Evolutionary conservation across 2,113 vertebrate genomes (phyloP), one percentile per base, ranked within the genome.

Genomic region (Lepus timidus): DNA sequence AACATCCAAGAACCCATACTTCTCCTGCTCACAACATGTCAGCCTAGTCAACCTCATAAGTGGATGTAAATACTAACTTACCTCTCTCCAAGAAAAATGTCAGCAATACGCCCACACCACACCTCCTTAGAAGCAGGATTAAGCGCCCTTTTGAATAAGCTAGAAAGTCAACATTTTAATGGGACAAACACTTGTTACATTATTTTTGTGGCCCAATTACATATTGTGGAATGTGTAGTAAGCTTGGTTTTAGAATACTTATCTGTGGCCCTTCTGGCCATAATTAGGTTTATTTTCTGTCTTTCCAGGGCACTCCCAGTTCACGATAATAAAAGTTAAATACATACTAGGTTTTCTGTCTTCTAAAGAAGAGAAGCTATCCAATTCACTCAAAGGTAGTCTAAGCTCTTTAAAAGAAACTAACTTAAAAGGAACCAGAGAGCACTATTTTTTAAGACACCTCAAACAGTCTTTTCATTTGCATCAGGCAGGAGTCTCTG

Each of bases 371-470:
- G 6, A 16, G 23, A 85, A 39, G 6, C 81, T 83, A 79, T 39
- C 11, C 51, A 85, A 29, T 2, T 39, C 25, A 64, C 27, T 93
- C 49, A 85, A 84, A 87, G 88, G 51, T 20, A 22, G 39, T 36
- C 44, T 49, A 71, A 52, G 39, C 25, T 85, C 12, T 82, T 95
- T 39, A 51, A 44, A 44, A 65, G 75, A 94, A 84, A 81, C 58
- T 55, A 71, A 88, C 65, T 74, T 68, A 83, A 97, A 96, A 94
- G 70, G 73, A 22, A 65, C 31, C 29, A 82, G 55, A 96, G 91
- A 83, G 33, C n/a, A 65, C 52, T 83, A 14, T 52, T 89, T 96
- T 90, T 79, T 44, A 81, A 81, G 11, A 58, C 29, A 88, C 17
- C 67, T 70, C 44, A 62, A 85, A 64, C 39, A 36, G 20, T 4